These are phyloP conservation scores for Melanargia galathea DNA, from an alignment of 2,888 invertebrate species.

Conservation along the genomic window DNA sequence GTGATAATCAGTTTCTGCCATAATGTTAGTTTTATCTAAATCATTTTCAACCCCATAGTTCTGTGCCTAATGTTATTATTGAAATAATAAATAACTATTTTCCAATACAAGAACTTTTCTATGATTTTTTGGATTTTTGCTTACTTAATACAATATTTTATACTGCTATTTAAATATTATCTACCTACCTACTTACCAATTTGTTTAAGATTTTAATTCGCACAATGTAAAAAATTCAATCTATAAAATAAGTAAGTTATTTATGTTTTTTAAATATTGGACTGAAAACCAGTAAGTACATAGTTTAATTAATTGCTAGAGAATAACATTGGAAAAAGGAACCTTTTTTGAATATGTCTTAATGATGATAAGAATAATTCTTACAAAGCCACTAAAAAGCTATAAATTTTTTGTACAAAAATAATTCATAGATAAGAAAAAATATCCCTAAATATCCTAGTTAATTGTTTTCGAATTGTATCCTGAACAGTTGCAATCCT, in stretches of 20 bases:
- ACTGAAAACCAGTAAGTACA: no score
- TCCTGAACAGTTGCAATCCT: background rate
- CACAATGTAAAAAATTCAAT: background rate
- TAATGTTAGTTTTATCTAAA: conserved; percentile 33
- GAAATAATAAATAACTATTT: conserved; percentile 3
- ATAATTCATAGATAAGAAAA: no score
- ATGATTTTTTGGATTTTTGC: conserved; percentile 33
- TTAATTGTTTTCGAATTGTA: background rate
- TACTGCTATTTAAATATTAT: conserved; percentile 10
- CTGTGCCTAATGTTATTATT: conserved; percentile 35
- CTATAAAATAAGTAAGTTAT: background rate
- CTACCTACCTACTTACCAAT: background rate
- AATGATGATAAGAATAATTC: background rate
- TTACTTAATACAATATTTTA: conserved; percentile 20
- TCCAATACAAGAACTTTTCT: conserved; percentile 16
- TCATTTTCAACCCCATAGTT: conserved; percentile 35
- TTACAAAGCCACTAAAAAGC: background rate
- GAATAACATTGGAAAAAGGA: background rate
- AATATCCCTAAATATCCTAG: no score
- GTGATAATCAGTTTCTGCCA: conserved; percentile 47
- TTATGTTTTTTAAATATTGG: background rate
- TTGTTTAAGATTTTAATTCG: background rate
- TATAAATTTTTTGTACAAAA: no score
- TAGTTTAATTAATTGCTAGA: background rate
- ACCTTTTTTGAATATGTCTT: background rate